Conservation (phyloP, 2,113 vertebrate species). For the Heterocephalus glaber region DNA sequence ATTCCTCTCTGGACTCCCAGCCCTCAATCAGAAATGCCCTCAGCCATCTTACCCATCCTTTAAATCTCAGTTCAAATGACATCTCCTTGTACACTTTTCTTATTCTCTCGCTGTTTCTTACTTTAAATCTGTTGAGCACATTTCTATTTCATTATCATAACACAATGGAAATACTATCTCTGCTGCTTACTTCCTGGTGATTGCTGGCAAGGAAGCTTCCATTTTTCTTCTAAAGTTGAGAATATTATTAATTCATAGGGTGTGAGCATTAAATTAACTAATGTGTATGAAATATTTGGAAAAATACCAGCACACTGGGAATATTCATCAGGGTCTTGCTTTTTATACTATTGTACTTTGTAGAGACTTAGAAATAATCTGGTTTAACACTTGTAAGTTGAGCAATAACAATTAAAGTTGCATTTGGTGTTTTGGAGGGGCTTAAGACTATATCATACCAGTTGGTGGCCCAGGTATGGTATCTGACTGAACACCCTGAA, state of each 20-base stretch:
- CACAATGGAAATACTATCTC: neutral
- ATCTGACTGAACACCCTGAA: neutral
- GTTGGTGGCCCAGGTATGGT: neutral
- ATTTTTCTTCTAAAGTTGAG: neutral
- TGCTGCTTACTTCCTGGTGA: neutral
- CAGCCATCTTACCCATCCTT: neutral
- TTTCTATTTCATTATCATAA: slow-evolving; percentile 21
- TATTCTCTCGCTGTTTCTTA: neutral
- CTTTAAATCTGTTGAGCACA: neutral
- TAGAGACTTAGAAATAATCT: neutral
- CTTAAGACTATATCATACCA: neutral
- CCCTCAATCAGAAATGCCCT: neutral
- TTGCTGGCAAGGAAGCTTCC: neutral
- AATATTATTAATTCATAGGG: neutral
- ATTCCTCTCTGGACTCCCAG: neutral
- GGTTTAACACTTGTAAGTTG: neutral
- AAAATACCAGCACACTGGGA: neutral
- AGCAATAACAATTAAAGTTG: neutral
- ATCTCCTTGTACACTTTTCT: neutral
- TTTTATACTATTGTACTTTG: neutral
- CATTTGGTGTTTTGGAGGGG: neutral
- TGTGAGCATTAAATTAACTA: neutral
- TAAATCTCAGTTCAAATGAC: neutral
- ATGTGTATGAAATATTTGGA: neutral
- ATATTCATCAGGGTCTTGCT: neutral